Evolutionary conservation across 2,113 vertebrate genomes (phyloP).

Genomic region (Labeo catla): DNA sequence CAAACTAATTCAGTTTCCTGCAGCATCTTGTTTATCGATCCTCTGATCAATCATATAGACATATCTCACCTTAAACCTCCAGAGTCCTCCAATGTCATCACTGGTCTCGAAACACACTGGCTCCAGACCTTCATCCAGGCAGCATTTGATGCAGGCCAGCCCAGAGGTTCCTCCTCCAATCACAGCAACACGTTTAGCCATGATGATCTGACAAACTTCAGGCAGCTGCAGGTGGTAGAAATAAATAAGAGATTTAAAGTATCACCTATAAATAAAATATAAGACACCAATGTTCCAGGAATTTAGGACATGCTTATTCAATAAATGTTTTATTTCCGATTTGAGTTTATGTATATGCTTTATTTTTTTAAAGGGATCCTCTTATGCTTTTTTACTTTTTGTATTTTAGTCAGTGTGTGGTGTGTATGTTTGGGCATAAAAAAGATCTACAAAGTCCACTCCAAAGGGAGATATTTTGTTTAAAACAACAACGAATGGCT

Average conservation of each 20-base stretch:
- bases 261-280: no score
- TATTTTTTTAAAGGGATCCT: no score
- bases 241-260: not conserved
- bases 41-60: not conserved
- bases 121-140: slow-evolving; percentile 87
- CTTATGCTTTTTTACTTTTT: no score
- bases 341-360: no score
- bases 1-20: not conserved
- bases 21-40: not conserved
- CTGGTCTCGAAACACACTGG: slow-evolving; percentile 88
- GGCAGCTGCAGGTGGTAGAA: not conserved
- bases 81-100: slow-evolving; percentile 84
- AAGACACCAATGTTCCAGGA: no score
- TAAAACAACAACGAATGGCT: no score
- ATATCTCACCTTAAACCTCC: slow-evolving; percentile 81
- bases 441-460: no score
- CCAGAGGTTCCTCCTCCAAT: slow-evolving; percentile 84
- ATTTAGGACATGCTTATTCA: no score
- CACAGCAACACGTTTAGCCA: slow-evolving; percentile 76
- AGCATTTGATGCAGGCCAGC: slow-evolving; percentile 83
- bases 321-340: no score
- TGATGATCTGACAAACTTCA: slow-evolving; percentile 25
- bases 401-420: no score
- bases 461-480: no score
- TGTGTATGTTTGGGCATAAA: no score